A percentile compares a stretch with the other conserved stretches of the same genome.
Conservation (phyloP, 2,113 vertebrate genomes). For the Addax nasomaculatus region DNA sequence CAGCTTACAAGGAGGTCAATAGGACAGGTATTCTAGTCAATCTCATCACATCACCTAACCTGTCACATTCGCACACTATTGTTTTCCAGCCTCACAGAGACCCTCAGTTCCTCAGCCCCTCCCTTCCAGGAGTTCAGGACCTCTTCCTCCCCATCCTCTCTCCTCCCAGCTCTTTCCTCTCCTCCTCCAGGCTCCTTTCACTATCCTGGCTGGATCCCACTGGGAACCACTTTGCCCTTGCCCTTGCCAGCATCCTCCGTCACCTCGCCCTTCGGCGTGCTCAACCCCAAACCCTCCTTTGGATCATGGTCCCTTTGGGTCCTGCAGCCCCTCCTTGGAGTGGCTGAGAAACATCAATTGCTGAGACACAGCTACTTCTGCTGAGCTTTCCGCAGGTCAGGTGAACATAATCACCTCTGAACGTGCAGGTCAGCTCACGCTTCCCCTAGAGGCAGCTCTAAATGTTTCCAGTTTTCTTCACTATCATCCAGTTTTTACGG, state of each 20-base stretch:
- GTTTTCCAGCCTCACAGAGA: not conserved
- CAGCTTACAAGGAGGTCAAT: not conserved
- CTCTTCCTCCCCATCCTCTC: not conserved
- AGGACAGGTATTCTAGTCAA: not conserved
- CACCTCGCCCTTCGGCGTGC: not conserved
- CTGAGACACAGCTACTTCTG: not conserved
- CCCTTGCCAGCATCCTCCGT: not conserved
- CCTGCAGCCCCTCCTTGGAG: not conserved
- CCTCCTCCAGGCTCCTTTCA: not conserved
- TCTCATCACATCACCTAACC: not conserved
- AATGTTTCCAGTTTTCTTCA: not conserved
- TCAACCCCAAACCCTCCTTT: not conserved
- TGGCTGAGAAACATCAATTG: not conserved
- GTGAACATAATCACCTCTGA: accelerated
- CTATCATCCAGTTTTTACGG: not conserved
- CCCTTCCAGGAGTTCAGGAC: not conserved
- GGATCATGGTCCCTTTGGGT: not conserved
- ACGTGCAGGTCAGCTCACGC: not conserved
- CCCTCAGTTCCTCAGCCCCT: not conserved
- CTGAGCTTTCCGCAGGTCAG: not conserved
- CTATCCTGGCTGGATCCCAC: not conserved
- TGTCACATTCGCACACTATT: not conserved
- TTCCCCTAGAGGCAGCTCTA: not conserved
- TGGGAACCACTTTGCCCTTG: not conserved
- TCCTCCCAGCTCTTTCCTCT: not conserved